These are phyloP conservation scores for Python bivittatus DNA, from an alignment of 2,113 vertebrate genomes.

Conservation along the genomic window DNA sequence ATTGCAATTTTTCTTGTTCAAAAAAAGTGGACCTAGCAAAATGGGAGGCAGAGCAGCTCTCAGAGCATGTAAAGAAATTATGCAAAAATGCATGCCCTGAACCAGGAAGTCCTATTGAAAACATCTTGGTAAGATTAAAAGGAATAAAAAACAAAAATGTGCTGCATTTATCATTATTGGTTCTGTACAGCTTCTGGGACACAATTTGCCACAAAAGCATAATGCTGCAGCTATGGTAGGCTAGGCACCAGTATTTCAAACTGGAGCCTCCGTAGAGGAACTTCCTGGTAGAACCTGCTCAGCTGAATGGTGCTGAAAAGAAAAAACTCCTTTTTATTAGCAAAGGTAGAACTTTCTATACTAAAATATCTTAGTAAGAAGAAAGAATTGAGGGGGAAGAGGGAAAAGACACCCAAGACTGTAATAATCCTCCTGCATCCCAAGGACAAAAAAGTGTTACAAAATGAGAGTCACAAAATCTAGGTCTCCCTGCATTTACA, in stretches of 20 bases:
- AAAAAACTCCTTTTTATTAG: background rate
- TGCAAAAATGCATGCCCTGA: too few species aligned
- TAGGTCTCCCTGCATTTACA: background rate
- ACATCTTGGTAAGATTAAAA: too few species aligned
- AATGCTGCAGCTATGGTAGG: too few species aligned
- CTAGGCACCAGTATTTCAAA: too few species aligned
- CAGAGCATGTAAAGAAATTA: too few species aligned
- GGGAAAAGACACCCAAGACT: background rate
- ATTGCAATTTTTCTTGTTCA: too few species aligned
- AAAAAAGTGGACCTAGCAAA: too few species aligned
- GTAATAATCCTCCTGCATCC: background rate
- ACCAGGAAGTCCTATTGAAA: too few species aligned
- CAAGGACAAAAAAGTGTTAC: conserved; percentile 6
- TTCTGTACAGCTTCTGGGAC: background rate
- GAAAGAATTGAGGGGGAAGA: background rate
- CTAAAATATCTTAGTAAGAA: background rate
- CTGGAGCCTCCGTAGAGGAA: background rate
- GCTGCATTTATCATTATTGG: too few species aligned
- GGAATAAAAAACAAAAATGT: too few species aligned
- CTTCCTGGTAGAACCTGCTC: background rate
- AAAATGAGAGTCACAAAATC: conserved; percentile 17
- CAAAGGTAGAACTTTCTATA: background rate
- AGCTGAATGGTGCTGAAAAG: background rate
- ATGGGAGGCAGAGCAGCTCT: too few species aligned
- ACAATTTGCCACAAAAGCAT: background rate